Conservation (phyloP, 2,113 vertebrate genomes). For the Cavia aperea region DNA sequence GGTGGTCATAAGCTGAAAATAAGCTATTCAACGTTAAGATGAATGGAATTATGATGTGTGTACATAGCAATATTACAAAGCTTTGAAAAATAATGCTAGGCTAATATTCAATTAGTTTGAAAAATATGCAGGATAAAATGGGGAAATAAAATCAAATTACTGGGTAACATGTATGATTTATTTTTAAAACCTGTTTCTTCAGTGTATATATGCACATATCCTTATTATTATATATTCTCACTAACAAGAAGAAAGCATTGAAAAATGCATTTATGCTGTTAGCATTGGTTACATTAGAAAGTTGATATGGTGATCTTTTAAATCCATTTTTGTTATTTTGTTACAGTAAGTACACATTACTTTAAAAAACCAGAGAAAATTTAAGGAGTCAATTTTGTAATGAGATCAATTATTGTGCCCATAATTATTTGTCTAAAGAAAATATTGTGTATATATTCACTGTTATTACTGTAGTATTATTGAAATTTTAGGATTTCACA, state of each 20-base stretch:
- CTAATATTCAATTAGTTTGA: not conserved
- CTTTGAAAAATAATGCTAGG: not conserved
- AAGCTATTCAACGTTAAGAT: not conserved
- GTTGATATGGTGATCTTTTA: not conserved
- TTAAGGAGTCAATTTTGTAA: not conserved
- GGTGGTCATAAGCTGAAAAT: not conserved
- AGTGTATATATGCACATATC: not conserved
- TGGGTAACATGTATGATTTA: not conserved
- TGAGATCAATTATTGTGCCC: not conserved
- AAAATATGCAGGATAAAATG: not conserved
- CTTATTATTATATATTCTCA: constrained; percentile 4
- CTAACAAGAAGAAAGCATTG: not conserved
- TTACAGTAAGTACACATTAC: not conserved
- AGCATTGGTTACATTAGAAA: not conserved
- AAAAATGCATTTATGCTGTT: not conserved
- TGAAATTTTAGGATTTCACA: constrained; percentile 11
- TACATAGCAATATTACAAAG: constrained; percentile 6
- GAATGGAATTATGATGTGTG: not conserved
- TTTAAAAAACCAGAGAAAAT: not conserved
- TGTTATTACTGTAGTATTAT: not conserved
- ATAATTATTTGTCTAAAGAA: not conserved
- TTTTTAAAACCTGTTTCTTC: not conserved
- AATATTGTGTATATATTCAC: not conserved
- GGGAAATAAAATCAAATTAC: not conserved
- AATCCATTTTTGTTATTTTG: constrained; percentile 8